Evolutionary conservation across 2,888 invertebrate genomes (phyloP), one percentile per base, ranked within the genome.

Genomic region (Sinhomidia bicolor): DNA sequence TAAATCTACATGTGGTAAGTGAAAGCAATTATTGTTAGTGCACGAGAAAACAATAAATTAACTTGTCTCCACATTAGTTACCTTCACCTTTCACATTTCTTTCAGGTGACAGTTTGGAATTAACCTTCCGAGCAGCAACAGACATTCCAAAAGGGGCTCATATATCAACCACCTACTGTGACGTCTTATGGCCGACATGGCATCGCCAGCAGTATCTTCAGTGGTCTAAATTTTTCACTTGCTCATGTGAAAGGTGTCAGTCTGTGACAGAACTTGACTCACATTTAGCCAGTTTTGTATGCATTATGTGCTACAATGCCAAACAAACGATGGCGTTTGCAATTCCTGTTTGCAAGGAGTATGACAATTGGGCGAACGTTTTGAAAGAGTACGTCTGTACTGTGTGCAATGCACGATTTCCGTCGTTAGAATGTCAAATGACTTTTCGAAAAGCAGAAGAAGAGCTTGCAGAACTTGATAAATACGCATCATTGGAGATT

Each of bases 141-240:
- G 88, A 90, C 44, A 91, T 92, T 81, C 85, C 89, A 7, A 88
- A 90, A 76, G 92, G 92, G 14, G 29, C 89, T 17, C 90, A 91
- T 65, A 85, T 92, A 29, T 79, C 91, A n/a, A 92, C 91, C 2
- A 89, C 91, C 10, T 92, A 92, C 84, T 92, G 92, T 84, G 92
- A 92, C 76, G 85, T 91, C 10, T 47, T 92, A 9, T 92, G 91
- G 92, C 90, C 91, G 36, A 92, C 92, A 9, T 74, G 74, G 71
- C 92, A 92, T 83, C 62, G 92, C 2, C 92, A 92, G 51, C 71
- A 91, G 23, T 90, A 88, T 65, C 81, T 92, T 14, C 83, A 89
- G 20, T 91, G 91, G 88, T 91, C 92, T 14, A 92, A 92, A 88
- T 92, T 92, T 83, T 92, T 92, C 81, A 68, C 86, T 0, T 92